Conservation (phyloP, 2,888 invertebrate species). For the Electrophaes corylata region DNA sequence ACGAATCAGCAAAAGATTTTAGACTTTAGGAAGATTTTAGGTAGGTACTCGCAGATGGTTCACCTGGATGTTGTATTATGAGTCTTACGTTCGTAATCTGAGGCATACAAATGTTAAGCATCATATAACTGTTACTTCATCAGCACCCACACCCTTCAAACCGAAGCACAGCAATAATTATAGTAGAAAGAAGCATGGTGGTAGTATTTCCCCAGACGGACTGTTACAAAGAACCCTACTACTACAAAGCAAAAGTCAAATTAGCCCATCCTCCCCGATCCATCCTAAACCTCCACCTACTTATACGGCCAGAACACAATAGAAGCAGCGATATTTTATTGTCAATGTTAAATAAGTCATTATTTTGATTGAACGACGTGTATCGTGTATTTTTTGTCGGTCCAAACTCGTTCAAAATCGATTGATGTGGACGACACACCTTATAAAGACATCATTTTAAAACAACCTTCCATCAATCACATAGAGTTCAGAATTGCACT, state of each 20-base stretch:
- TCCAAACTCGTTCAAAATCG: conserved; percentile 68
- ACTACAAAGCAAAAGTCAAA: not conserved
- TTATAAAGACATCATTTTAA: conserved; percentile 56
- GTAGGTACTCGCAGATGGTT: no score
- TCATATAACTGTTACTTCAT: no score
- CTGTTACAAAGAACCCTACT: no score
- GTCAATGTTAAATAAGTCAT: conserved; percentile 84
- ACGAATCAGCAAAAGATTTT: no score
- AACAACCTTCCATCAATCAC: conserved; percentile 17
- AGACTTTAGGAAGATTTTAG: no score
- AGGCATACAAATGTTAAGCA: no score
- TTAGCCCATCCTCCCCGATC: conserved; percentile 53
- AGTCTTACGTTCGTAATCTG: no score
- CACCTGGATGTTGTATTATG: no score
- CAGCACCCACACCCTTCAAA: no score
- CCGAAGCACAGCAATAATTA: no score
- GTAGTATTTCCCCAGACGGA: no score
- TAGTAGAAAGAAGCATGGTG: no score
- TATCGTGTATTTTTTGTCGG: conserved; percentile 52
- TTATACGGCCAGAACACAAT: conserved; percentile 66
- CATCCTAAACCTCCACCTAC: conserved; percentile 52
- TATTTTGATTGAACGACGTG: conserved; percentile 78
- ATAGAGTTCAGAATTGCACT: conserved; percentile 17
- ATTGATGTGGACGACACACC: conserved; percentile 70
- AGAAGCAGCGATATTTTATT: conserved; percentile 76